These are phyloP conservation scores for Morone saxatilis DNA, from an alignment of 2,113 vertebrate species.

Conservation along the genomic window DNA sequence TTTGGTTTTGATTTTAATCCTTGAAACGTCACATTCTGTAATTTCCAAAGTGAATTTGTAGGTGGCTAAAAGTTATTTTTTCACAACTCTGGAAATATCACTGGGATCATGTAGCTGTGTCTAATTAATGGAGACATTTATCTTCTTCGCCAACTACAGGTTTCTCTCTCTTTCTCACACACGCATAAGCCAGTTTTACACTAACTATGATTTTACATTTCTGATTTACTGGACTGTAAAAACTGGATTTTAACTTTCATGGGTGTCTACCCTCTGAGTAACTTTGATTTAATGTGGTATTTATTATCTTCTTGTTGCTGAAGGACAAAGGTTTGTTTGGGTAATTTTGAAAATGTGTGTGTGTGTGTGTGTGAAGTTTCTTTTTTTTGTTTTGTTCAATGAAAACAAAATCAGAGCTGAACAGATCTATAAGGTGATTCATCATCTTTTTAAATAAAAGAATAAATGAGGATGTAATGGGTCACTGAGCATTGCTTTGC, in stretches of 20 bases:
- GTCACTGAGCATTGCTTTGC: slow-evolving; percentile 10
- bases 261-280: background rate
- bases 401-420: background rate
- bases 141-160: background rate
- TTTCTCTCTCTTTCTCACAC: background rate
- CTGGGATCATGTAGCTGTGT: background rate
- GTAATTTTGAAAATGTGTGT: no score
- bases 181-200: background rate
- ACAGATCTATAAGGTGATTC: background rate
- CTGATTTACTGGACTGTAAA: background rate
- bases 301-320: slow-evolving; percentile 4
- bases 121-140: background rate
- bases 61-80: background rate
- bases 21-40: background rate
- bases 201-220: background rate
- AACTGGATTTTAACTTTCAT: slow-evolving; percentile 10
- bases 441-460: background rate
- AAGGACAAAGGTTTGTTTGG: background rate
- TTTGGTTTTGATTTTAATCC: background rate
- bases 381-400: background rate
- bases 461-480: slow-evolving; percentile 25
- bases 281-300: background rate
- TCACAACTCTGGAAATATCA: background rate
- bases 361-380: background rate
- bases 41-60: background rate